Evolutionary conservation across 2,888 invertebrate species (phyloP).

Genomic region (Volucella inflata): DNA sequence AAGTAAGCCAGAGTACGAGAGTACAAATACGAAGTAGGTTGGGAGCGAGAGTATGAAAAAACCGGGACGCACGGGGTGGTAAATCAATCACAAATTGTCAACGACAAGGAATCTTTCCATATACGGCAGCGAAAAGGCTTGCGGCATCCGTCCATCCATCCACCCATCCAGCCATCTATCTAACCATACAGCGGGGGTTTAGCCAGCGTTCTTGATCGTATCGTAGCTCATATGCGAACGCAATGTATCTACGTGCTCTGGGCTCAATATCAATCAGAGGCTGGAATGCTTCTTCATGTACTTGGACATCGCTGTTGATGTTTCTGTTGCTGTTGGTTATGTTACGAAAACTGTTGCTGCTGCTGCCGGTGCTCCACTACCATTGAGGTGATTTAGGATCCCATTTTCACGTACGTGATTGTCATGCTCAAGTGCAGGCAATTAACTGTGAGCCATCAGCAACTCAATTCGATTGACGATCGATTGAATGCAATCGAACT

Average conservation of each 20-base stretch:
- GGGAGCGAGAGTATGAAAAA: slow-evolving; percentile 19
- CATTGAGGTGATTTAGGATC: slow-evolving; percentile 75
- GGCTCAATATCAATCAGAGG: slow-evolving; percentile 53
- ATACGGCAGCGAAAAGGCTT: slow-evolving; percentile 67
- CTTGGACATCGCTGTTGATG: neutral
- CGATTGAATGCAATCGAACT: slow-evolving; percentile 61
- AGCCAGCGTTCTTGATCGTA: slow-evolving; percentile 52
- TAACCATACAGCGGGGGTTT: neutral
- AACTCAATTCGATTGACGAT: slow-evolving; percentile 65
- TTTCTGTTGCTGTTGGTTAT: neutral
- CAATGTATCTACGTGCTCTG: slow-evolving; percentile 55
- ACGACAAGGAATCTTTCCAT: slow-evolving; percentile 67
- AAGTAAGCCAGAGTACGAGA: slow-evolving; percentile 40
- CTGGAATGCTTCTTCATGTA: neutral
- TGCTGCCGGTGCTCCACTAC: slow-evolving; percentile 61
- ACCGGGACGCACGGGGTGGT: slow-evolving; percentile 68
- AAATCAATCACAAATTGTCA: slow-evolving; percentile 73
- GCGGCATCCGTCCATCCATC: slow-evolving; percentile 64
- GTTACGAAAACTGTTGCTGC: neutral
- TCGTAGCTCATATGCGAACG: slow-evolving; percentile 60
- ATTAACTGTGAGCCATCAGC: slow-evolving; percentile 73
- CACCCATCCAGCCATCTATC: slow-evolving; percentile 13
- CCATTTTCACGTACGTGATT: slow-evolving; percentile 74
- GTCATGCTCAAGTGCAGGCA: slow-evolving; percentile 59
- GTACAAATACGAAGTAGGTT: neutral